A percentile compares a stretch with the other conserved stretches of the same genome.
Evolutionary conservation across 2,113 vertebrate genomes (phyloP).

Genomic region (Spea bombifrons): DNA sequence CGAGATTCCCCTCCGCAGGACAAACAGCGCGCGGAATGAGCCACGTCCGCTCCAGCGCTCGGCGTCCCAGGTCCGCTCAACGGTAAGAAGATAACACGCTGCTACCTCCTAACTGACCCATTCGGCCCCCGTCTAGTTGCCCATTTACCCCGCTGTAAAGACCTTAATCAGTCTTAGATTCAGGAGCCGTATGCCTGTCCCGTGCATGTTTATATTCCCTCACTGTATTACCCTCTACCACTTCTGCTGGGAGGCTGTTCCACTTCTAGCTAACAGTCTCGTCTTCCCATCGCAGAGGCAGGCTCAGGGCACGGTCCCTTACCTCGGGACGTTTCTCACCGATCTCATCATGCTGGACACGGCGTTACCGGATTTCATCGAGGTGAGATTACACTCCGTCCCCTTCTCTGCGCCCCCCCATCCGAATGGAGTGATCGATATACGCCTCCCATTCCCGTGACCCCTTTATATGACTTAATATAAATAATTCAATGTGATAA

Average conservation of each 20-base stretch:
- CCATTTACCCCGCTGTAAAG: too few relatives aligned
- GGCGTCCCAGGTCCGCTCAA: conserved; percentile 28
- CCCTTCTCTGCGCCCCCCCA: not conserved
- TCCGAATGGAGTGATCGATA: too few relatives aligned
- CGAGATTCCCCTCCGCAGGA: conserved; percentile 26
- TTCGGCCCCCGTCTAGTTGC: too few relatives aligned
- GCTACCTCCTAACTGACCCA: not conserved
- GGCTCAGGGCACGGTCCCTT: conserved; percentile 71
- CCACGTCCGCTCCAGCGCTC: conserved; percentile 33
- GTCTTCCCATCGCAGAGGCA: conserved; percentile 55
- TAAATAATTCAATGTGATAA: too few relatives aligned
- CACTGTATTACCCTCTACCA: too few relatives aligned
- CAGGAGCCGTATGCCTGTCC: too few relatives aligned
- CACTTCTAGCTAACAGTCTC: not conserved
- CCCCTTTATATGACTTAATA: too few relatives aligned
- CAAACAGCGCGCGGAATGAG: conserved; percentile 33
- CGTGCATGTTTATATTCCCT: too few relatives aligned
- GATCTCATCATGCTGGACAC: conserved; percentile 87
- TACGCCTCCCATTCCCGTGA: too few relatives aligned
- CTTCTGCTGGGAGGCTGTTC: not conserved
- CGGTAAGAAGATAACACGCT: not conserved
- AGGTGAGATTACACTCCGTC: conserved; percentile 65
- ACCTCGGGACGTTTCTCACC: conserved; percentile 85
- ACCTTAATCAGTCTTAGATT: too few relatives aligned
- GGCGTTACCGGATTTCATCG: conserved; percentile 73